Evolutionary conservation across 2,888 invertebrate genomes (phyloP).

Genomic region (Acanthosoma haemorrhoidale): DNA sequence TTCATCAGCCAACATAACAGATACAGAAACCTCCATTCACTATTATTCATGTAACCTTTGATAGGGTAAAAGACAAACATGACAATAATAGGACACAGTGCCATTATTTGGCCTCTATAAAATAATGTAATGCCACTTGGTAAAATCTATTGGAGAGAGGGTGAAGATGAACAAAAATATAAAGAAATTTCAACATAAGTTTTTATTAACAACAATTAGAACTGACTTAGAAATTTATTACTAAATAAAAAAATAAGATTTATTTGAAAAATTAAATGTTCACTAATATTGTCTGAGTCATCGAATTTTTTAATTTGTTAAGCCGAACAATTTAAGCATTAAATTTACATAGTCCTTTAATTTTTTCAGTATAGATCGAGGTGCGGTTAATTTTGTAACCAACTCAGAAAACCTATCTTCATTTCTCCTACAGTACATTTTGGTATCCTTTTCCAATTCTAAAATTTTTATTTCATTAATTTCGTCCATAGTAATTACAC

Average conservation of each 20-base stretch:
- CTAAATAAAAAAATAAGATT: neutral
- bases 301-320: neutral
- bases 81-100: too few relatives aligned
- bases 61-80: too few relatives aligned
- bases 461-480: slow-evolving; percentile 64
- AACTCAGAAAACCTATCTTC: slow-evolving; percentile 68
- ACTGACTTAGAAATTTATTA: neutral
- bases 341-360: slow-evolving; percentile 11
- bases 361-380: slow-evolving; percentile 42
- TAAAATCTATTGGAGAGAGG: too few relatives aligned
- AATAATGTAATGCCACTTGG: too few relatives aligned
- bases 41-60: too few relatives aligned
- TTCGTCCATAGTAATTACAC: slow-evolving; percentile 75
- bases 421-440: slow-evolving; percentile 74
- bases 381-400: slow-evolving; percentile 49
- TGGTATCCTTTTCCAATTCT: slow-evolving; percentile 66
- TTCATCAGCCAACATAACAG: too few relatives aligned
- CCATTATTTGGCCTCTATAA: too few relatives aligned
- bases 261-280: neutral
- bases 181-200: too few relatives aligned
- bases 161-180: too few relatives aligned
- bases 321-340: neutral
- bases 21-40: too few relatives aligned
- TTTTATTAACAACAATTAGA: neutral
- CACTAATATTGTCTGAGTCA: neutral